These are phyloP conservation scores for Sebastes schlegelii DNA, from an alignment of 2,113 vertebrate genomes.

Conservation along the genomic window DNA sequence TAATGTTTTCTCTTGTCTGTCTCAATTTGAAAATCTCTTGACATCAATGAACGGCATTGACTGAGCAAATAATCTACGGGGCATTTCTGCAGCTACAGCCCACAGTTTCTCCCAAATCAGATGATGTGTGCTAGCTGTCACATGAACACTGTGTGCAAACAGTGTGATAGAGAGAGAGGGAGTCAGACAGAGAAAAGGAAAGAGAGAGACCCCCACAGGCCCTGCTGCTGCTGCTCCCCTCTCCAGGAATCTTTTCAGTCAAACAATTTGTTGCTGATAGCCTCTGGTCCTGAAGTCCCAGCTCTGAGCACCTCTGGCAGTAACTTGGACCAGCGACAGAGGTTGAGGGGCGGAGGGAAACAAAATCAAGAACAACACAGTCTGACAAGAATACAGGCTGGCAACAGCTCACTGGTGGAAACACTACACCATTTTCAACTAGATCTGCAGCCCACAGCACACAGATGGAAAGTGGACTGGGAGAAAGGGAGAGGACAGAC, in stretches of 20 bases:
- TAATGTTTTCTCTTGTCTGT: slow-evolving; percentile 14
- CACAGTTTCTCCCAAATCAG: slow-evolving; percentile 67
- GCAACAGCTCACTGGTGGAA: slow-evolving; percentile 79
- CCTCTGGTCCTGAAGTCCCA: slow-evolving; percentile 65
- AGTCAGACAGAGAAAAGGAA: slow-evolving; percentile 31
- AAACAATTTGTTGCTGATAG: slow-evolving; percentile 66
- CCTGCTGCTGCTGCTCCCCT: slow-evolving; percentile 57
- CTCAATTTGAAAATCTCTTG: slow-evolving; percentile 20
- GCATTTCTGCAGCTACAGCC: slow-evolving; percentile 50
- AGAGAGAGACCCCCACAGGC: slow-evolving; percentile 46
- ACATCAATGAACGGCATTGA: slow-evolving; percentile 45
- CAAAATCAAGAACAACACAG: slow-evolving; percentile 62
- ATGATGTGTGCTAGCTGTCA: slow-evolving; percentile 75
- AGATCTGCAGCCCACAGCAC: slow-evolving; percentile 83
- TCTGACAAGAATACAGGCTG: slow-evolving; percentile 80
- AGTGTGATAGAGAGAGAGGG: slow-evolving; percentile 47
- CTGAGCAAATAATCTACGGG: slow-evolving; percentile 38
- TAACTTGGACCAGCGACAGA: slow-evolving; percentile 83
- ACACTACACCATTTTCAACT: slow-evolving; percentile 85
- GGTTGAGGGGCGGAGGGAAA: slow-evolving; percentile 49
- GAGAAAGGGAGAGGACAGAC: slow-evolving; percentile 64
- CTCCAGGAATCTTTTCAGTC: slow-evolving; percentile 69
- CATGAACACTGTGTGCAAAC: slow-evolving; percentile 75
- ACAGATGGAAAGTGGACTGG: slow-evolving; percentile 77
- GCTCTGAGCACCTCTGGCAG: slow-evolving; percentile 81